Conservation (phyloP, 2,113 vertebrate genomes). For the Eulemur macaco region DNA sequence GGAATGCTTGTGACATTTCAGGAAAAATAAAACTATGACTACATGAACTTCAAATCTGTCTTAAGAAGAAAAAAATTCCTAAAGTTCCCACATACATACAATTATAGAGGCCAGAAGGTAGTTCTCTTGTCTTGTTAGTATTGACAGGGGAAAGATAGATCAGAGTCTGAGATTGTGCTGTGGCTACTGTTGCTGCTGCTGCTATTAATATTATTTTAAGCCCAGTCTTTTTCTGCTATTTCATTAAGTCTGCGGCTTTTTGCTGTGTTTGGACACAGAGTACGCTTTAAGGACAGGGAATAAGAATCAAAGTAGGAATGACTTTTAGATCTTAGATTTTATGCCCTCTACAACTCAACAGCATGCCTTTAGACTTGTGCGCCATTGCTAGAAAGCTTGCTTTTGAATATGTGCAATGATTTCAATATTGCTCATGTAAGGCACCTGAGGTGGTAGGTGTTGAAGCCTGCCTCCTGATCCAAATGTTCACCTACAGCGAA, state of each 20-base stretch:
- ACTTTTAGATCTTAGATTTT: background rate
- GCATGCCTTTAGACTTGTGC: background rate
- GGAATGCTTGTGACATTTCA: background rate
- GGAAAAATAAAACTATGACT: constrained; percentile 20
- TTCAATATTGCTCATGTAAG: constrained; percentile 41
- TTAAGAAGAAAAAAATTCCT: background rate
- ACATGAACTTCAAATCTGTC: background rate
- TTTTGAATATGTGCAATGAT: constrained; percentile 71
- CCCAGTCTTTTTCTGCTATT: background rate
- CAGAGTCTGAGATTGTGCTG: background rate
- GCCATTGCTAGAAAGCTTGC: background rate
- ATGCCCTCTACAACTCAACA: background rate
- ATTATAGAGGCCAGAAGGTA: background rate
- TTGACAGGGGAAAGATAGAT: background rate
- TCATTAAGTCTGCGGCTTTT: background rate
- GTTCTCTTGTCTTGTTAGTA: background rate
- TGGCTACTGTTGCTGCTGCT: background rate
- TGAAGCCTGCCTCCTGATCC: background rate
- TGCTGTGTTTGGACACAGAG: background rate
- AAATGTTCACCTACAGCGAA: constrained; percentile 58
- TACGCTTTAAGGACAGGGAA: background rate
- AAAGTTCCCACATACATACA: background rate
- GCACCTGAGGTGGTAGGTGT: background rate
- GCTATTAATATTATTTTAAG: background rate
- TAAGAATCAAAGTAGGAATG: background rate